Evolutionary conservation across 2,797 vertebrate species (phyloP), one percentile per base, ranked within the genome.

Genomic region (Gymnothorax javanicus): DNA sequence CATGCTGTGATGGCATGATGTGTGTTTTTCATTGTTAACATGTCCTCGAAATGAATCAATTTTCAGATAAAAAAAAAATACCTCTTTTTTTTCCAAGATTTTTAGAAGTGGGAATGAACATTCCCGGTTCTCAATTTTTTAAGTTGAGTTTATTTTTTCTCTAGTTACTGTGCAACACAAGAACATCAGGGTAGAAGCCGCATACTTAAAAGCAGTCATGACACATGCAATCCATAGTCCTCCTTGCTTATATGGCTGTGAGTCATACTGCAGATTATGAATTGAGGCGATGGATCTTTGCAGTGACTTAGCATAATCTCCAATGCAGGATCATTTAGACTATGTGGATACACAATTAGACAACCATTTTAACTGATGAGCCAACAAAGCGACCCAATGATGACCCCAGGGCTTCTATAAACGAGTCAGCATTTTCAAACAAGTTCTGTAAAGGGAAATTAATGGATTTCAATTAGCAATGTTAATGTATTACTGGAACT

Each of bases 401-500:
- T 73, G 64, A 87, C 81, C 86, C 81, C 56, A 59, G 86, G 58
- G 86, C 67, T 33, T 69, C 56, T 54, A 52, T 62, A 81, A 73
- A 84, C 64, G 52, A 86, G 20, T 69, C 54, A 83, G 62, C 62
- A 50, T 12, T 83, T 73, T 84, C 56, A 60, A 64, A 11, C 52
- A 75, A 56, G 43, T 67, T 75, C 82, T 5, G 12, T 67, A 84
- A 60, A 84, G n/a, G 67, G 56, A 67, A 81, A 84, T n/a, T 69
- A 57, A 75, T 87, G 59, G 82, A 87, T 87, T 87, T 87, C 75
- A 87, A 87, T 73, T 87, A 75, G 56, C 54, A 82, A 84, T 56
- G 56, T 69, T 64, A 79, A 84, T 75, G 60, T 84, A 54, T 56
- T 69, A 13, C 64, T 75, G 62, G 23, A 87, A 83, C 33, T 87